phyloP scores from a whole-genome alignment of 2,888 invertebrate species.

The Antitype chi region DNA sequence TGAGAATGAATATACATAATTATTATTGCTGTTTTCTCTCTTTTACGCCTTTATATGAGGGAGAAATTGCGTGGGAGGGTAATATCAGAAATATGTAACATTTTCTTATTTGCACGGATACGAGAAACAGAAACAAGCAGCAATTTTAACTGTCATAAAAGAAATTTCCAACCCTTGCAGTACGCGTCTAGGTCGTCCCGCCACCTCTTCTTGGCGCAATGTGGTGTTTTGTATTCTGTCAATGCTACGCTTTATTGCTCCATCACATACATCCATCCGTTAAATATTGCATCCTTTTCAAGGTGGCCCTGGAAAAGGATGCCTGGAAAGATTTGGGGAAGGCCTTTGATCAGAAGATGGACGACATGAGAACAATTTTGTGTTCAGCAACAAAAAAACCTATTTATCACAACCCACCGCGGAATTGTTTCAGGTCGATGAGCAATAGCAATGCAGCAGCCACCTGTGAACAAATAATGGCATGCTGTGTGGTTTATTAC shows the following conservation, averaged over 20 bases:
- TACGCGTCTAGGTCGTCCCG: too few species aligned
- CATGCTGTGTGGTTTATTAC: conserved; percentile 50
- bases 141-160: background rate
- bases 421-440: conserved; percentile 9
- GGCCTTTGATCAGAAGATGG: too few species aligned
- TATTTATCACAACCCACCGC: background rate
- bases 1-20: conserved; percentile 43
- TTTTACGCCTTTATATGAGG: background rate
- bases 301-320: too few species aligned
- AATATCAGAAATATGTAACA: background rate
- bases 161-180: too few species aligned
- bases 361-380: background rate
- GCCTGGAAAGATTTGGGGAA: too few species aligned
- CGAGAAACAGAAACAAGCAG: background rate
- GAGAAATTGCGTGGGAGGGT: background rate
- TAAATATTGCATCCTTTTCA: too few species aligned
- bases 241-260: too few species aligned
- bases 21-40: conserved; percentile 27
- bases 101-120: conserved; percentile 2
- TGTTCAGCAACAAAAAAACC: conserved; percentile 6
- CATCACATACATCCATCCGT: too few species aligned
- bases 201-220: too few species aligned
- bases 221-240: too few species aligned
- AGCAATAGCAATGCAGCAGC: conserved; percentile 22
- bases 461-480: conserved; percentile 52